phyloP scores from a whole-genome alignment of 2,888 invertebrate genomes.

The Eutolmus rufibarbis region DNA sequence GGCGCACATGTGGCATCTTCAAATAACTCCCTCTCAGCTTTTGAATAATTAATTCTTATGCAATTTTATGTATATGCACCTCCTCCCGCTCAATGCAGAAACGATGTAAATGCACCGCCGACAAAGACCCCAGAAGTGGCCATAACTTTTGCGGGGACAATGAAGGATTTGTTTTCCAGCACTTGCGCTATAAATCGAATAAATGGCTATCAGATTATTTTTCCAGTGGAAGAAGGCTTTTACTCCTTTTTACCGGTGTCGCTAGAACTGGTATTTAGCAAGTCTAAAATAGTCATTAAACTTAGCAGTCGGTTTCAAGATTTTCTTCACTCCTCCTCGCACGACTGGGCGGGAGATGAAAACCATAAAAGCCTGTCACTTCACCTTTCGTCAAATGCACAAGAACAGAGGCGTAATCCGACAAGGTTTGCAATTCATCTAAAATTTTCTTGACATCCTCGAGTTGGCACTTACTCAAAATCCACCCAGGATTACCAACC shows the following conservation, averaged over 20 bases:
- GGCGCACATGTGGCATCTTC: not conserved
- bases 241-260: not conserved
- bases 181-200: not conserved
- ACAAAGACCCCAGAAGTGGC: not conserved
- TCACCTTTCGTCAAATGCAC: conserved; percentile 9
- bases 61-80: not conserved
- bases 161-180: not conserved
- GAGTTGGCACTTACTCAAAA: not conserved
- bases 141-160: not conserved
- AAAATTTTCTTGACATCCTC: not conserved
- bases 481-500: not conserved
- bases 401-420: not conserved
- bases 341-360: not conserved
- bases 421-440: conserved; percentile 1
- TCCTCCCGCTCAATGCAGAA: not conserved
- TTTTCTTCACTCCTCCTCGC: not conserved
- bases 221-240: not conserved
- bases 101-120: not conserved
- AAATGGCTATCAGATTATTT: not conserved
- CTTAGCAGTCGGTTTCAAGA: not conserved
- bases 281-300: not conserved
- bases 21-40: not conserved
- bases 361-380: conserved; percentile 19
- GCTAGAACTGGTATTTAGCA: not conserved
- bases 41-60: not conserved